phyloP scores from a whole-genome alignment of 2,888 invertebrate species.

The Heliconius ismenius region DNA sequence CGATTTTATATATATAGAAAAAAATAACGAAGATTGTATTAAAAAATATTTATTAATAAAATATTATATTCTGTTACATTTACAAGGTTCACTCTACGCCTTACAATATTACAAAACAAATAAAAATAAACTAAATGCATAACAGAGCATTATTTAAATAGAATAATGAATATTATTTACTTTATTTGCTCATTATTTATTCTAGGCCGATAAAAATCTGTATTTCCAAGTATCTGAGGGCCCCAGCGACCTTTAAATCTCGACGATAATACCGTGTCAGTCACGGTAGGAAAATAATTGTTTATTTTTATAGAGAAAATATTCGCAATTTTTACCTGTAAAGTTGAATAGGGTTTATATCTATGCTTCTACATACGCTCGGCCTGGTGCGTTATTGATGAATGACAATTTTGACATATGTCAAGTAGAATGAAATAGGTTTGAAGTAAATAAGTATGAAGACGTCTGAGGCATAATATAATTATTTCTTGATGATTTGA shows the following conservation, averaged over 20 bases:
- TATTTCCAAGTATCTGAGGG: slow-evolving; percentile 25
- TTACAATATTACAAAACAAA: not conserved
- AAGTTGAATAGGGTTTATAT: not conserved
- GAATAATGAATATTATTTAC: slow-evolving; percentile 6
- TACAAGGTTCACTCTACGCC: not conserved
- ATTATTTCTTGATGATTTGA: not conserved
- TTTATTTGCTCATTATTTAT: slow-evolving; percentile 23
- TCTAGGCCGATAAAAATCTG: slow-evolving; percentile 31
- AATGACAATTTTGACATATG: not conserved
- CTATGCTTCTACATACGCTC: not conserved
- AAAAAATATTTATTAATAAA: not conserved
- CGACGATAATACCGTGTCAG: slow-evolving; percentile 24
- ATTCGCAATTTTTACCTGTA: not conserved
- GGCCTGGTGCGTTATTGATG: not conserved
- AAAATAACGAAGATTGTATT: not conserved
- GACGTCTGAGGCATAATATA: not conserved
- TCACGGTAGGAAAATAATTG: slow-evolving; percentile 27
- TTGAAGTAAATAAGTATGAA: not conserved
- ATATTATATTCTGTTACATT: not conserved
- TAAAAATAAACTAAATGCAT: not conserved
- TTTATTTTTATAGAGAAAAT: slow-evolving; percentile 21
- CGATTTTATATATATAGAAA: too few species aligned
- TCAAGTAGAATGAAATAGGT: not conserved
- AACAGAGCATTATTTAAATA: slow-evolving; percentile 4
- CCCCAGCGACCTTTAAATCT: slow-evolving; percentile 29